Evolutionary conservation across 2,797 vertebrate species (phyloP).

Genomic region (Forpus xanthops): DNA sequence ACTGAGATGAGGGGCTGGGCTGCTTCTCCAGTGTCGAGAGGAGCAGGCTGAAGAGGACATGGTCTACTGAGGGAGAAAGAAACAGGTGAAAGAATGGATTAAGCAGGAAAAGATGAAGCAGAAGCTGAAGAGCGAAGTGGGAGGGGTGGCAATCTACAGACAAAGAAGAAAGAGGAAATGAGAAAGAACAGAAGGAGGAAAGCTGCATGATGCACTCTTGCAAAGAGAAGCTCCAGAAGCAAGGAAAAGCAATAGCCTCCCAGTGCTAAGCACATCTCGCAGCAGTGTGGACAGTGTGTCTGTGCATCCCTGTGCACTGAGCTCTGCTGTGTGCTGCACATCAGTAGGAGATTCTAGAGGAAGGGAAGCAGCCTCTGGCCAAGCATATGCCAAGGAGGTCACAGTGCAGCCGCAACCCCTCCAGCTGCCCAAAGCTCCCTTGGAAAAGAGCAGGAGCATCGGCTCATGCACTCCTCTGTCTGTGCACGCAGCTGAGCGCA

Average conservation of each 20-base stretch:
- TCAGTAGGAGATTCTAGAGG: background rate
- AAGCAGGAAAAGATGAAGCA: background rate
- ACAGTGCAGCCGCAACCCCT: background rate
- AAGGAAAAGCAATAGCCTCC: background rate
- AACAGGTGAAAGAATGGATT: background rate
- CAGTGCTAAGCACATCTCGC: background rate
- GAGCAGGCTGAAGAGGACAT: conserved; percentile 6
- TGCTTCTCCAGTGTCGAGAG: background rate
- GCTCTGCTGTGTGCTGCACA: background rate
- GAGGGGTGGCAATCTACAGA: background rate
- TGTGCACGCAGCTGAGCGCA: background rate
- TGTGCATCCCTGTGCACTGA: background rate
- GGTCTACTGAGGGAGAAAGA: background rate
- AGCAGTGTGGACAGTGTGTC: background rate
- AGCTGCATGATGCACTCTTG: background rate
- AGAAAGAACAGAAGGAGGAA: background rate
- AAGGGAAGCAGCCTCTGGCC: background rate
- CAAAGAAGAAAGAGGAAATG: background rate
- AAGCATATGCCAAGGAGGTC: background rate
- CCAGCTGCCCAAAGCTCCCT: background rate
- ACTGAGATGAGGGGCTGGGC: conserved; percentile 26
- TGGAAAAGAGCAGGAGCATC: background rate
- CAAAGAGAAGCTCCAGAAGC: background rate
- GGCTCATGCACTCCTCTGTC: accelerated
- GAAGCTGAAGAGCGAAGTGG: background rate